Base-by-base conservation (phyloP, 2,888 invertebrate species). In the Hedya salicella region DNA sequence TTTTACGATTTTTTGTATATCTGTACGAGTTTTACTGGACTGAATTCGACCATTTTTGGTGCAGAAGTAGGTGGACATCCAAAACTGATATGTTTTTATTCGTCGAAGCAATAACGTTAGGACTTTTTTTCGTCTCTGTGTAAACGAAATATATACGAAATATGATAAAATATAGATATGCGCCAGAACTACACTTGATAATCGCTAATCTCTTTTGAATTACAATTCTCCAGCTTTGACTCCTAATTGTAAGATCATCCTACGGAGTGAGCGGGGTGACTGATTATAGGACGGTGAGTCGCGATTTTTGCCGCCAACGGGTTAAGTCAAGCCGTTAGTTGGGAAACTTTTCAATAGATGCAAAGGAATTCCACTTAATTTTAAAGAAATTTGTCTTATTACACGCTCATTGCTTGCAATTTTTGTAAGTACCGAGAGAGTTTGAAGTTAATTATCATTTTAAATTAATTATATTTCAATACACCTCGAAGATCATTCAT, bases 231-330 rank as follows among this genome's bases (percentile, higher is more conserved):
- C 32, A 30, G 40, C 48, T 54, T 86, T 84, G 82, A 68, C 71
- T 75, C 81, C 81, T 87, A 88, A 90, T 88, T 87, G 88, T 85
- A 87, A 85, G 85, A 89, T 89, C 87, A 86, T 82, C 82, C 80
- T 77, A 80, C 73, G 76, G 76, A 79, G 74, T 72, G 78, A 85
- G 85, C 60, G 80, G 87, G 86, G 86, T 87, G 84, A 85, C 81
- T 88, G 85, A 89, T 89, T 88, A 81, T 86, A 72, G 70, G 68
- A 79, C 73, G 79, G 83, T 90, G 89, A 90, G 80, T 81, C 73
- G 86, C 77, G 69, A 77, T 82, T 87, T 87, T 85, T 78, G 78
- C 75, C 72, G 65, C 57, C 44, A 60, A 59, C 46, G 59, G 59
- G 52, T 65, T 60, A 53, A 65, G 56, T 57, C 50, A 52, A 67